A percentile compares a stretch with the other conserved stretches of the same genome.
phyloP scores from a whole-genome alignment of 2,113 vertebrate species.

The Sporophila hypoxantha region DNA sequence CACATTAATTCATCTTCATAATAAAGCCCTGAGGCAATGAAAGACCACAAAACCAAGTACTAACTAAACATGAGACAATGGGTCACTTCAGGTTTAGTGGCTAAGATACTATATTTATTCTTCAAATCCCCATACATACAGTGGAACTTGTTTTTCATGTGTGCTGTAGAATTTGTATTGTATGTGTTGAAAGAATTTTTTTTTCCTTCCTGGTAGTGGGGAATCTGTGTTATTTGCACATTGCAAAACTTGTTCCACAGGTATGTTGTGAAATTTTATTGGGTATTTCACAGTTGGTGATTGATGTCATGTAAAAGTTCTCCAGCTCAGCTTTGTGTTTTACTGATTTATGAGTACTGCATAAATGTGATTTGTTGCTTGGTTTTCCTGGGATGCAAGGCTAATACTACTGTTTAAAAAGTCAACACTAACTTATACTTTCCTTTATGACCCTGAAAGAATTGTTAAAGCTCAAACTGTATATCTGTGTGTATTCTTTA shows the following conservation, averaged over 20 bases:
- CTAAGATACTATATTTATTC: background rate
- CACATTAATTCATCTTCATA: background rate
- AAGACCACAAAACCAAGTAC: background rate
- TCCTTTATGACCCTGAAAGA: background rate
- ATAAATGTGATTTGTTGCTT: background rate
- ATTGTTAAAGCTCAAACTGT: background rate
- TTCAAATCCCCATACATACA: background rate
- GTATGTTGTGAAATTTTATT: conserved; percentile 59
- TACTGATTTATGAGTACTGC: conserved; percentile 15
- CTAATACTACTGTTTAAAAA: background rate
- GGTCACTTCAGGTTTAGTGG: conserved; percentile 1
- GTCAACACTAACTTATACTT: background rate
- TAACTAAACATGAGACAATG: background rate
- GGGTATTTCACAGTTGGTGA: conserved; percentile 46
- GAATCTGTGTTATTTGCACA: conserved; percentile 46
- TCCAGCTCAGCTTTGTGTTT: conserved; percentile 14
- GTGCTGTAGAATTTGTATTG: background rate
- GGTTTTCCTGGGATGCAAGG: conserved; percentile 10
- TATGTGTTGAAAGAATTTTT: conserved; percentile 9
- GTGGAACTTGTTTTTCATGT: conserved; percentile 42
- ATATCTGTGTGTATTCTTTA: background rate
- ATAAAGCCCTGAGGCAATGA: background rate
- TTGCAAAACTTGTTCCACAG: conserved; percentile 53
- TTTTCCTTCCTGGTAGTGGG: conserved; percentile 33
- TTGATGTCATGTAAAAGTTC: conserved; percentile 27